A percentile compares a stretch with the other conserved stretches of the same genome.
phyloP scores from a whole-genome alignment of 2,888 invertebrate species.

The Hylaea fasciaria region DNA sequence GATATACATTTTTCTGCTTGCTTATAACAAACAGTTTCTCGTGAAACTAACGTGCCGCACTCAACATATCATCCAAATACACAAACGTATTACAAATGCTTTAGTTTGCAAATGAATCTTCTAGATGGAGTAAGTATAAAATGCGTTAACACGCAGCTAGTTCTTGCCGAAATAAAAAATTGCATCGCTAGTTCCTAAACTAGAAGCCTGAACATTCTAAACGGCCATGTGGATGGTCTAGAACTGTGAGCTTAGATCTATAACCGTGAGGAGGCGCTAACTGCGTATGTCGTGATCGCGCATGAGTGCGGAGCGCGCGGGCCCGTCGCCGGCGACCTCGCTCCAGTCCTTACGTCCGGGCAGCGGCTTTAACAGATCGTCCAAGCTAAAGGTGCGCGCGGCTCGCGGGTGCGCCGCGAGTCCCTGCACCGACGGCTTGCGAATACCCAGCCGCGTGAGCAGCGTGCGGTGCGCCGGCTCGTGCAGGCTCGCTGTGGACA shows the following conservation, averaged over 20 bases:
- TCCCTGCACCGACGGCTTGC: constrained; percentile 94
- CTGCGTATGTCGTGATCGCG: constrained; percentile 30
- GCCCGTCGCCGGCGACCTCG: constrained; percentile 62
- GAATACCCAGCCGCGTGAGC: constrained; percentile 93
- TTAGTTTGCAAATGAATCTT: constrained; percentile 18
- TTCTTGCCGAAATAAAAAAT: constrained; percentile 4
- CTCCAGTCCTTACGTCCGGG: constrained; percentile 90
- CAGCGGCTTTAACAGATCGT: constrained; percentile 94
- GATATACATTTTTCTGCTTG: neutral
- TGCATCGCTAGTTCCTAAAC: constrained; percentile 9
- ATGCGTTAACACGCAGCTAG: constrained; percentile 3
- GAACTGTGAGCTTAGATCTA: constrained; percentile 20
- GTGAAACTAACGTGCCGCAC: constrained; percentile 9
- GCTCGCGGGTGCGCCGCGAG: constrained; percentile 89
- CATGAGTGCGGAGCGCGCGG: constrained; percentile 71
- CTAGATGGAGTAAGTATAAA: constrained; percentile 8
- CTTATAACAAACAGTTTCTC: constrained; percentile 4
- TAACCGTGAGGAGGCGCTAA: constrained; percentile 32
- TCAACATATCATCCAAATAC: constrained; percentile 20
- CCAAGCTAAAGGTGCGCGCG: constrained; percentile 94
- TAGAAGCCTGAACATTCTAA: constrained; percentile 15
- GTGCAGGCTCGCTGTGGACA: constrained; percentile 82
- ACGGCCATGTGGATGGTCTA: constrained; percentile 14
- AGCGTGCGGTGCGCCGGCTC: constrained; percentile 87
- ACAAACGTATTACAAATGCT: constrained; percentile 8